Percentiles rank a stretch among this genome's conserved stretches.
These are phyloP conservation scores for Drosophila ananassae DNA, from an alignment of 1,140 invertebrate genomes.

Conservation along the genomic window DNA sequence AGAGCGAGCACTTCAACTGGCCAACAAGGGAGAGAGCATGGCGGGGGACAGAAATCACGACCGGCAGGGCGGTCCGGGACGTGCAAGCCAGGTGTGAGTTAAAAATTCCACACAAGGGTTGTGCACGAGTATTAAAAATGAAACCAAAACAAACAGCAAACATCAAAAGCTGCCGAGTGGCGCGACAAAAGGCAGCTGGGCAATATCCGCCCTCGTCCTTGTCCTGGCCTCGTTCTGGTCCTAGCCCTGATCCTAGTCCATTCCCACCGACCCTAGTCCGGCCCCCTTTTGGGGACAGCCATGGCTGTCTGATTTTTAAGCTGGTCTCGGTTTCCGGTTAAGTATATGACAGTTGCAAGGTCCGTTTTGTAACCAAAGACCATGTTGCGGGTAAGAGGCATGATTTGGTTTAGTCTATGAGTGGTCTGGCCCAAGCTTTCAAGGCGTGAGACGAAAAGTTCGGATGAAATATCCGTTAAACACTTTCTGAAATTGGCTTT, in stretches of 20 bases:
- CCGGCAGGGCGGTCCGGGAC: not conserved
- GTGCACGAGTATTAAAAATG: constrained; percentile 64
- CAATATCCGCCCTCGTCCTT: constrained; percentile 58
- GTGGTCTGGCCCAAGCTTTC: constrained; percentile 23
- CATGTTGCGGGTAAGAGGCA: constrained; percentile 20
- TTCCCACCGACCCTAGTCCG: not conserved
- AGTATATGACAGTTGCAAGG: constrained; percentile 54
- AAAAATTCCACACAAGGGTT: constrained; percentile 45
- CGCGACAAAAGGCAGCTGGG: constrained; percentile 44
- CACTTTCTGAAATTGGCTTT: not conserved
- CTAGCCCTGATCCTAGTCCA: not conserved
- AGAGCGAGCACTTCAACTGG: constrained; percentile 62
- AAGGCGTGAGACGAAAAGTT: not conserved
- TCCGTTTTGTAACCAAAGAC: constrained; percentile 52
- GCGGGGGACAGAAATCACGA: constrained; percentile 13
- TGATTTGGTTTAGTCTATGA: constrained; percentile 15
- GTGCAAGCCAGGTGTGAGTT: constrained; percentile 33
- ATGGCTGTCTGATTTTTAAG: constrained; percentile 60
- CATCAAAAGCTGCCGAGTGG: constrained; percentile 69
- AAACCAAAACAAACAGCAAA: constrained; percentile 79
- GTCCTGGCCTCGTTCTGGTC: not conserved
- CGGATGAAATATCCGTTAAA: not conserved
- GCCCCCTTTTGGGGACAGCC: constrained; percentile 3
- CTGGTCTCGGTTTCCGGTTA: constrained; percentile 45
- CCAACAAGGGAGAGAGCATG: not conserved